Base-by-base conservation (phyloP, 2,797 vertebrate genomes). In the Simalia tracyae region DNA sequence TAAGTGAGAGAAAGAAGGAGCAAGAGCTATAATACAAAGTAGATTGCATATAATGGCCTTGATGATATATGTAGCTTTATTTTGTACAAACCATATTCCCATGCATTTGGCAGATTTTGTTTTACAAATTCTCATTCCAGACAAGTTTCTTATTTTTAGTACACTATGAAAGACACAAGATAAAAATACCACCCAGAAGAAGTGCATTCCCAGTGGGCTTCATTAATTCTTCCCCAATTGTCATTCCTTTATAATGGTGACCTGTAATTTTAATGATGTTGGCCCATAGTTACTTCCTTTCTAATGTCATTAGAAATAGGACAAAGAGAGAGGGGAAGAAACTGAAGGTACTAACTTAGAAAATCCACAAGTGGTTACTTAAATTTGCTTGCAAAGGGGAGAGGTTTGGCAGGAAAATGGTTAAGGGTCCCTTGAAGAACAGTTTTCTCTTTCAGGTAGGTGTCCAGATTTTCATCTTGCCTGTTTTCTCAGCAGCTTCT, bases 181-280 rank as follows among this genome's bases (percentile, higher is more conserved):
- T 86, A 87, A 92, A 76, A 92, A 92, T 92, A 92, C 61, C 72
- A 59, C 28, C 54, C 56, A 90, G 88, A 87, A 63, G 89, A 92
- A 92, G n/a, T 2, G 7, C 56, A 63, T 90, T 92, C 88, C 88
- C 88, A 86, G 46, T 36, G 64, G 88, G 88, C 64, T 92, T 92
- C 88, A 92, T 92, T 92, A 92, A 92, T 92, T 76, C 46, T 76
- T 90, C 50, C 64, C 76, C 84, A 92, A 90, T 61, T 92, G 91
- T 89, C 84, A 89, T 89, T 89, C 88, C 60, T 72, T 54, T 86
- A 72, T 86, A 89, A 86, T 56, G 54, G 63, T 89, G 84, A 68
- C 86, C 42, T 64, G 88, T 72, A 76, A 76, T 89, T 92, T 66
- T 87, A 76, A 63, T 87, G 88, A 76, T 57, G 46, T 56, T 89